Base-by-base conservation (phyloP, 2,888 invertebrate species). In the Nomada lathburiana region DNA sequence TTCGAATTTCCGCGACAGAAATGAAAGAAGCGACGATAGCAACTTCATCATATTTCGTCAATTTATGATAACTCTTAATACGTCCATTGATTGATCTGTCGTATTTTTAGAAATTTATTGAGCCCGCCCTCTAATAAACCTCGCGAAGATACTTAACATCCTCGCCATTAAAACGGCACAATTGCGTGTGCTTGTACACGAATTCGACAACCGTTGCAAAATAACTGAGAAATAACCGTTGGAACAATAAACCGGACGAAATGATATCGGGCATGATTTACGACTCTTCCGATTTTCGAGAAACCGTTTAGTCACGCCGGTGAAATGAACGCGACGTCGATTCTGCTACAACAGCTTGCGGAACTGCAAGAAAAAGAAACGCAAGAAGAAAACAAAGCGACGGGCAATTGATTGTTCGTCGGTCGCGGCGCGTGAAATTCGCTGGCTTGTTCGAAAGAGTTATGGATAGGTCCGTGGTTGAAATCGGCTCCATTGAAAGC, bases 401-500 rank as follows among this genome's bases (percentile, higher is more conserved):
- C 7, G 7, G 13, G 18, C n/a, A 0, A 67, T 52, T 18, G 26
- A 68, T 60, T 26, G 53, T n/a, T 2, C 53, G 0, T 10, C 10
- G 20, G 11, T 9, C 16, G 18, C 11, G 20, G 10, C 10, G 16
- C 13, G 50, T 10, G 3, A 57, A 72, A 68, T 42, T 60, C 4
- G 7, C 16, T 3, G 47, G 60, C 11, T 52, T 78, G 76, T 78
- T 71, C 62, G 73, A 72, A 71, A 55, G 67, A 59, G 63, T 75
- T 72, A 55, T 57, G 57, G 64, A 71, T 69, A 60, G 79, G 71
- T 71, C 55, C 18, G 64, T 71, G 79, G 50, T 68, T 64, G 60
- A 80, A 85, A 87, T 87, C 82, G 76, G 85, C 76, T 82, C 82
- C 82, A 88, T 91, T 85, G 90, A 86, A 91, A 89, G 88, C 88